These are phyloP conservation scores for Labeo catla DNA, from an alignment of 2,113 vertebrate genomes.

Conservation along the genomic window DNA sequence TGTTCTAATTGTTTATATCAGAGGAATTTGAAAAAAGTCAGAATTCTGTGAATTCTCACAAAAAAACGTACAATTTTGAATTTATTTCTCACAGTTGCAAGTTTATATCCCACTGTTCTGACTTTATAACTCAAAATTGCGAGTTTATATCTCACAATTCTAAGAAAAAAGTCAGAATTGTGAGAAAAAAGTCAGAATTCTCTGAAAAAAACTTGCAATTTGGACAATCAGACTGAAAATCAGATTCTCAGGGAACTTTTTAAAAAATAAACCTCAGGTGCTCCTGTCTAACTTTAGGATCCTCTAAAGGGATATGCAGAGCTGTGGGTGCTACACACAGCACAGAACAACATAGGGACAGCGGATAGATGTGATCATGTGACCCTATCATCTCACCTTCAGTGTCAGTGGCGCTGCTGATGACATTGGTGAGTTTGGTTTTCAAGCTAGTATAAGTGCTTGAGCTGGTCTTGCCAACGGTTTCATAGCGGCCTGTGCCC, in stretches of 20 bases:
- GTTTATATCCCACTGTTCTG: too few relatives aligned
- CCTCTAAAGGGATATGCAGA: neutral
- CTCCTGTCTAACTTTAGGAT: neutral
- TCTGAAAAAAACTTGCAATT: too few relatives aligned
- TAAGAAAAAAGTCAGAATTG: too few relatives aligned
- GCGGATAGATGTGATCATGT: neutral
- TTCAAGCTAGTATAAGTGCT: constrained; percentile 89
- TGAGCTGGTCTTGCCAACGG: constrained; percentile 68
- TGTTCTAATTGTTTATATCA: too few relatives aligned
- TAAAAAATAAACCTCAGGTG: neutral
- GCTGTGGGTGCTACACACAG: constrained; percentile 3
- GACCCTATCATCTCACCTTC: constrained; percentile 78
- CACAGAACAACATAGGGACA: neutral
- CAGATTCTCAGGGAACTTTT: too few relatives aligned
- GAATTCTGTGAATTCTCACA: too few relatives aligned
- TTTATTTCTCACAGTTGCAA: too few relatives aligned
- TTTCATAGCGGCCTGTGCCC: constrained; percentile 90
- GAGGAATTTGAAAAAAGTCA: too few relatives aligned
- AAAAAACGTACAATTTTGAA: too few relatives aligned
- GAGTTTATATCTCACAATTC: too few relatives aligned
- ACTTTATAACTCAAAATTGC: too few relatives aligned
- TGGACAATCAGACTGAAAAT: neutral
- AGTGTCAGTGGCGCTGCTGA: constrained; percentile 96
- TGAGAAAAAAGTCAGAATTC: too few relatives aligned
- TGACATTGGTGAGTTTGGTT: constrained; percentile 90